Base-by-base conservation (phyloP, 2,113 vertebrate species). In the Leuciscus idus region DNA sequence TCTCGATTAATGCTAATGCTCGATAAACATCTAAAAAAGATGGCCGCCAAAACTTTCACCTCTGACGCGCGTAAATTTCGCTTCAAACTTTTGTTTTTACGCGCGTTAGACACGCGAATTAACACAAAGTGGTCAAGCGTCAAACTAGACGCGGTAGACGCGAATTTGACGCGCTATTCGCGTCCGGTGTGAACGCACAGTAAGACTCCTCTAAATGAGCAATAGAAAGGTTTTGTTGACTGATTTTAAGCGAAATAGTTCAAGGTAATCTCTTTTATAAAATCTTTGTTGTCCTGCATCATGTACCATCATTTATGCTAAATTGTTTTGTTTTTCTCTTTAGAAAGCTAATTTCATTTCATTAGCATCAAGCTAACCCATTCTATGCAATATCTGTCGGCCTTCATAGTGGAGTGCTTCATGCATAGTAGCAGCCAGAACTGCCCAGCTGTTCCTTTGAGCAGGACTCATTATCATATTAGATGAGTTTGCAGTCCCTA, bases 401-500 rank as follows among this genome's bases (percentile, higher is more conserved):
- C 66, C 23, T 33, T 72, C 48, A 62, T 10, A 66, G 30, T 80
- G 81, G 23, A 64, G 48, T 21, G 70, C 33, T 50, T 33, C 61
- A 30, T 48, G 46, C 80, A 74, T 61, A 57, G 64, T 46, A 73
- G 19, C 76, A 77, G 73, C 50, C 62, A 83, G 64, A n/a, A 62
- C 81, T 68, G 73, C 28, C 83, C 87, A 85, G 85, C 87, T 88
- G 87, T 85, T 90, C 83, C 84, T 48, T 74, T 83, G 70, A 73
- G 83, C 90, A 89, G 73, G 57, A 84, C 79, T 90, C 91, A 92
- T 93, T 91, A 91, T 94, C 90, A 93, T 93, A 94, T 93, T 94
- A 91, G 93, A 95, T 95, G 95, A 95, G 92, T 92, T 92, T 91
- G 94, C 94, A 94, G 93, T 95, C 93, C 92, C 77, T 85, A 93